phyloP scores from a whole-genome alignment of 2,113 vertebrate genomes.

The Crotalus helleri region DNA sequence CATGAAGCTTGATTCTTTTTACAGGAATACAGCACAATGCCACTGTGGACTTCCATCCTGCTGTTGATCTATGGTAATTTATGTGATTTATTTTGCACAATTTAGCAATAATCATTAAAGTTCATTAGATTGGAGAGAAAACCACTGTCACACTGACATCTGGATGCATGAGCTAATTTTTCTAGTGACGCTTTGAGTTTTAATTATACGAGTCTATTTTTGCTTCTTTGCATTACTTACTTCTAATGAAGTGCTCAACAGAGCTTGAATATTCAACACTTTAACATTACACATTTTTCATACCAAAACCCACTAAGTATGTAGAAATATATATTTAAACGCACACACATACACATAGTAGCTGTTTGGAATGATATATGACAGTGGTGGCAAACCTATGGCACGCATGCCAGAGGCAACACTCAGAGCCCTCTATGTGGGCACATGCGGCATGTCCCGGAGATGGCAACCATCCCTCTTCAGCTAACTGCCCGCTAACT shows the following conservation, averaged over 20 bases:
- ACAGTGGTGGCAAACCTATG: too few relatives aligned
- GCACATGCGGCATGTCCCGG: too few relatives aligned
- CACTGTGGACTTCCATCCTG: constrained; percentile 8
- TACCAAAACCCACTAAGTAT: not conserved
- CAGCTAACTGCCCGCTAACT: too few relatives aligned
- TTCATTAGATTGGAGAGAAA: constrained; percentile 27
- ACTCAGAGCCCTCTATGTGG: too few relatives aligned
- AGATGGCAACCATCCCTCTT: too few relatives aligned
- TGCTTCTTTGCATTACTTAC: not conserved
- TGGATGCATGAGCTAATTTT: constrained; percentile 26
- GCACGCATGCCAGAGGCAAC: too few relatives aligned
- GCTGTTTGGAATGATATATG: not conserved
- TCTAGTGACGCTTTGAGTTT: not conserved
- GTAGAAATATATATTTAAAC: not conserved
- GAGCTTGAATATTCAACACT: not conserved
- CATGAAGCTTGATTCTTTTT: not conserved
- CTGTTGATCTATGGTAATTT: constrained; percentile 11
- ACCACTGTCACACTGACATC: constrained; percentile 26
- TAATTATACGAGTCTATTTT: constrained; percentile 3
- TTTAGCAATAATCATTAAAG: constrained; percentile 33
- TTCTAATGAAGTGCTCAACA: not conserved
- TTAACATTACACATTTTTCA: not conserved
- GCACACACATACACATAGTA: not conserved
- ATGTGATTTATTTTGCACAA: constrained; percentile 32
- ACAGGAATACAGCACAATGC: not conserved